Base-by-base conservation (phyloP, 92 coral and sea anemone species). In the Phenganax subtilis region DNA sequence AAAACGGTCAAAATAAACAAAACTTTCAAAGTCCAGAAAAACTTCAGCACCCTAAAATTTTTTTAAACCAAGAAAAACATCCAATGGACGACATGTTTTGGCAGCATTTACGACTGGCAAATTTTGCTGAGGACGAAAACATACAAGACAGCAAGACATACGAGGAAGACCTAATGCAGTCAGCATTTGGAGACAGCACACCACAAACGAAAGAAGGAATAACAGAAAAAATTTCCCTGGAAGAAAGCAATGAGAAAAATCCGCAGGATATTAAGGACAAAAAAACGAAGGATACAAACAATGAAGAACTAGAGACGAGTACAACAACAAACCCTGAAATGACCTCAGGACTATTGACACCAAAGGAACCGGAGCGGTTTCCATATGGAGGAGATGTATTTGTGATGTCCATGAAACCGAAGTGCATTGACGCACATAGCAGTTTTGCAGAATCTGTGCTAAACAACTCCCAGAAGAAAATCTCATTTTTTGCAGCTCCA, bases 381-480 rank as follows among this genome's bases (percentile, higher is more conserved):
- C 8, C 16, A 15, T 27, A 28, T 54, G 74, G 63, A 10, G 83
- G 83, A 47, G 74, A 65, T 54, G 54, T 79, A 4, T 63, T 65
- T 79, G 74, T 64, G 53, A 54, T 65, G 72, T 63, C 62, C 2
- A 51, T 63, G 52, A 63, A 54, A 65, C 63, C 53, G 8, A 31
- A 79, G 27, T 76, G 81, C 31, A 14, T 76, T 8, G 17, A 76
- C 11, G 59, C 29, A n/a, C 63, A 15, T 12, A 16, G 25, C 31
- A 56, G 74, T 47, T 51, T 79, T 51, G 74, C 51, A 6, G 62
- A 51, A 27, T 63, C 83, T 1, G 51, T 64, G 44, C 15, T 37
- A 54, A 79, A 79, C 61, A 54, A 65, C 3, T 79, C 74, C 6
- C 83, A 74, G 30, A 47, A 63, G 65, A 72, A 57, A 16, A 65